Conservation (phyloP, 2,888 invertebrate species). For the Lithophane socia region DNA sequence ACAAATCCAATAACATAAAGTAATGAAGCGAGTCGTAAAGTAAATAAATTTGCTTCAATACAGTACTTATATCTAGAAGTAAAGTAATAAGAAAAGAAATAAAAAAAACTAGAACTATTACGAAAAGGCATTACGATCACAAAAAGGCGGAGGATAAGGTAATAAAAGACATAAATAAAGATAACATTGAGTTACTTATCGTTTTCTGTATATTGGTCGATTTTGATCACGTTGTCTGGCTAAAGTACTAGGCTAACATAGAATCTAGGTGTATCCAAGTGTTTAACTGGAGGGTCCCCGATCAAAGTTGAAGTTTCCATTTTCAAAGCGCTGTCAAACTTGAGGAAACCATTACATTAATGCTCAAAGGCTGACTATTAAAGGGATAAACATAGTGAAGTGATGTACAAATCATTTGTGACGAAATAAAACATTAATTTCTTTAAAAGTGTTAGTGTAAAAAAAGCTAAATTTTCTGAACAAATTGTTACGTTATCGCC, state of each 20-base stretch:
- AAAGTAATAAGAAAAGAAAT: slow-evolving; percentile 34
- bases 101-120: slow-evolving; percentile 30
- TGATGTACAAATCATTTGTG: slow-evolving; percentile 10
- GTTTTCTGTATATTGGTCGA: slow-evolving; percentile 22
- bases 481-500: neutral
- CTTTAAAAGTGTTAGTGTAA: no score
- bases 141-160: slow-evolving; percentile 38
- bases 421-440: slow-evolving; percentile 19
- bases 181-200: slow-evolving; percentile 28
- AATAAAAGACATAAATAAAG: slow-evolving; percentile 47
- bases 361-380: slow-evolving; percentile 28
- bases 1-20: slow-evolving; percentile 27
- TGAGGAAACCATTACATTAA: slow-evolving; percentile 17
- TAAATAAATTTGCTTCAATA: slow-evolving; percentile 28
- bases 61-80: slow-evolving; percentile 13
- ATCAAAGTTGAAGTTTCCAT: slow-evolving; percentile 42
- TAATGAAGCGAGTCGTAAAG: slow-evolving; percentile 28
- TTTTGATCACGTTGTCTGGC: slow-evolving; percentile 21
- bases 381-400: neutral
- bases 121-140: slow-evolving; percentile 33
- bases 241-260: slow-evolving; percentile 11
- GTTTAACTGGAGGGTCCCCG: neutral
- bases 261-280: slow-evolving; percentile 9
- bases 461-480: neutral
- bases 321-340: slow-evolving; percentile 49